Evolutionary conservation across 1,140 invertebrate genomes (phyloP).

Genomic region (Cyrtorhinus lividipennis): DNA sequence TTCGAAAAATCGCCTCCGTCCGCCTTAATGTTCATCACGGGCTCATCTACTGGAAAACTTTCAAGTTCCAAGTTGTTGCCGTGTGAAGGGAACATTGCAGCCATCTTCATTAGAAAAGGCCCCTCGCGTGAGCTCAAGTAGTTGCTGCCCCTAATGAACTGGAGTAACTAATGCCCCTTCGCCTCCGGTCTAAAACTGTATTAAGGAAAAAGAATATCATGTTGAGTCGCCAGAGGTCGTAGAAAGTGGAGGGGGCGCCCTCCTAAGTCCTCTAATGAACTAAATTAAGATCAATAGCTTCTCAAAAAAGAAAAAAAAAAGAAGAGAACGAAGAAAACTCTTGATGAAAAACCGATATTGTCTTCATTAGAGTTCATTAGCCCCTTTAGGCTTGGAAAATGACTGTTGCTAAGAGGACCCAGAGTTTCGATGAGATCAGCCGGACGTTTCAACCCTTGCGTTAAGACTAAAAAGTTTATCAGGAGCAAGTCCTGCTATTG

Average conservation of each 20-base stretch:
- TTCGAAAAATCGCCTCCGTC: too few relatives aligned
- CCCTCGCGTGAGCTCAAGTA: neutral
- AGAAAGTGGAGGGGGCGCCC: neutral
- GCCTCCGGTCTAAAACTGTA: neutral
- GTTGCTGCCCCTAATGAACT: constrained; percentile 5
- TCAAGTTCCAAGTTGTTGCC: too few relatives aligned
- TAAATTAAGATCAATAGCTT: constrained; percentile 9
- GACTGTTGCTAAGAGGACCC: too few relatives aligned
- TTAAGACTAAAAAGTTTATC: too few relatives aligned
- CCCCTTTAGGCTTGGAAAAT: too few relatives aligned
- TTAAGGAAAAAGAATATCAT: constrained; percentile 6
- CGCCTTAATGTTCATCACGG: too few relatives aligned
- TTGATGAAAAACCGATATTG: constrained; percentile 10
- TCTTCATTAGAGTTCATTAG: constrained; percentile 3
- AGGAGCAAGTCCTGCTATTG: too few relatives aligned
- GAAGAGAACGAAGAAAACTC: neutral
- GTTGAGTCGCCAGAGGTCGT: neutral
- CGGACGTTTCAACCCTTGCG: too few relatives aligned
- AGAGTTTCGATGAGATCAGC: too few relatives aligned
- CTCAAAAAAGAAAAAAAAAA: neutral
- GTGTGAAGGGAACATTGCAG: constrained; percentile 4
- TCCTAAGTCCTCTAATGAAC: neutral
- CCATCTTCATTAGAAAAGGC: constrained; percentile 2
- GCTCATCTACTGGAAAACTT: too few relatives aligned
- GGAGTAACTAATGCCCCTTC: constrained; percentile 6